These are phyloP conservation scores for Triplophysa tibetana DNA, from an alignment of 2,113 vertebrate species.

Conservation along the genomic window DNA sequence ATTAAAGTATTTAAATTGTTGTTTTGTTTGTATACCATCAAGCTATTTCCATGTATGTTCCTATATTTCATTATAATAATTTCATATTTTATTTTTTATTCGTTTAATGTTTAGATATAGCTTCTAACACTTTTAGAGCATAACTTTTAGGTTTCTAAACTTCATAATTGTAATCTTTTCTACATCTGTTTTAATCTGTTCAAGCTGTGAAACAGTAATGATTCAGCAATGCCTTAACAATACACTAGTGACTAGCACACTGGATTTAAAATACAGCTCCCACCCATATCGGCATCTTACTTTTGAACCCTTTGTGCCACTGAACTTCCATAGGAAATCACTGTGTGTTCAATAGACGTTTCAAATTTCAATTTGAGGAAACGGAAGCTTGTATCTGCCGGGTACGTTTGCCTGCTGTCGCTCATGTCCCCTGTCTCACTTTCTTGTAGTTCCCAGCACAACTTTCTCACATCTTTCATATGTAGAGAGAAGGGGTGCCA, in stretches of 20 bases:
- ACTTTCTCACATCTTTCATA: not conserved
- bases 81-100: too few relatives aligned
- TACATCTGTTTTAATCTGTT: not conserved
- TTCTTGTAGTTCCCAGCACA: conserved; percentile 9
- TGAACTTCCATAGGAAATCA: conserved; percentile 34
- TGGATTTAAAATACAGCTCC: not conserved
- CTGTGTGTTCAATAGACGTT: conserved; percentile 22
- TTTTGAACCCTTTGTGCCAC: conserved; percentile 42
- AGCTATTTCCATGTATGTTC: too few relatives aligned
- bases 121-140: not conserved
- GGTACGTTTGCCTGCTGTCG: conserved; percentile 7
- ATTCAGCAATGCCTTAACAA: conserved; percentile 18
- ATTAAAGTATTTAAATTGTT: too few relatives aligned
- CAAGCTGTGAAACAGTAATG: not conserved
- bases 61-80: too few relatives aligned
- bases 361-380: conserved; percentile 48
- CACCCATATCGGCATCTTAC: not conserved
- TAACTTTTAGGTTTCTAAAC: not conserved
- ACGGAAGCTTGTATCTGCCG: conserved; percentile 32
- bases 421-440: conserved; percentile 6
- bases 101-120: too few relatives aligned
- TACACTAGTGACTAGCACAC: not conserved
- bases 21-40: too few relatives aligned
- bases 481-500: too few relatives aligned
- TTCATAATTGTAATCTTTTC: not conserved